Conservation (phyloP, 2,113 vertebrate genomes). For the Colossoma macropomum region DNA sequence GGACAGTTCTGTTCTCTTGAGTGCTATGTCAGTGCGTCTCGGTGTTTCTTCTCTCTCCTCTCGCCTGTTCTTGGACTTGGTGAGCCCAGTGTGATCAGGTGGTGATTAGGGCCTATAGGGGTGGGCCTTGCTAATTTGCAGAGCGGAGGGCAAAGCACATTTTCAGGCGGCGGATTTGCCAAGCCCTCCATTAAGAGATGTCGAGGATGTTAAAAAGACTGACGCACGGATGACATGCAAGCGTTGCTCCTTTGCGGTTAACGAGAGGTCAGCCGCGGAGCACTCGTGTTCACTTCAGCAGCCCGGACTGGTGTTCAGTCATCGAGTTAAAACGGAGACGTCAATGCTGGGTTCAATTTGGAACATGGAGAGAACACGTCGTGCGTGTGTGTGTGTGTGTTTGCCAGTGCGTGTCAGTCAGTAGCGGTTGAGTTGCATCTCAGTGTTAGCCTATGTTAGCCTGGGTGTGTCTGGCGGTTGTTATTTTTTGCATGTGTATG, state of each 20-base stretch:
- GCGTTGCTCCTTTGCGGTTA: slow-evolving; percentile 32
- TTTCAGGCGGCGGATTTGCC: slow-evolving; percentile 22
- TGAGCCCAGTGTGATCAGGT: not conserved
- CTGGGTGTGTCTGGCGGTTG: slow-evolving; percentile 13
- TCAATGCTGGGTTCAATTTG: slow-evolving; percentile 31
- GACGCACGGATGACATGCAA: slow-evolving; percentile 45
- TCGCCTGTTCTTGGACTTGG: not conserved
- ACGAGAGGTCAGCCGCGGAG: slow-evolving; percentile 36
- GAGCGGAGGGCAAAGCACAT: slow-evolving; percentile 27
- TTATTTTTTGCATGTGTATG: slow-evolving; percentile 2
- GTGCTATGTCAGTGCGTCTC: slow-evolving; percentile 26
- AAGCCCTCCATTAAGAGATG: slow-evolving; percentile 35
- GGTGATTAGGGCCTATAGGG: slow-evolving; percentile 21
- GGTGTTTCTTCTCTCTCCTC: not conserved
- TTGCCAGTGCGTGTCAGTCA: not conserved
- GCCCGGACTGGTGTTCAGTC: not conserved
- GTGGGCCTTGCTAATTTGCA: slow-evolving; percentile 31
- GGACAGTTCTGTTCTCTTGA: slow-evolving; percentile 36
- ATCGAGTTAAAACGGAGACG: slow-evolving; percentile 41
- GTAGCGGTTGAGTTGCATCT: not conserved
- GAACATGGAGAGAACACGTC: slow-evolving; percentile 2
- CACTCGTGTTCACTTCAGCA: slow-evolving; percentile 21
- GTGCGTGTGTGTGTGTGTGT: not conserved
- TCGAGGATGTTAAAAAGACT: slow-evolving; percentile 42
- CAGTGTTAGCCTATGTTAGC: not conserved